phyloP scores from a whole-genome alignment of 2,888 invertebrate species.

The Fragum sueziense region DNA sequence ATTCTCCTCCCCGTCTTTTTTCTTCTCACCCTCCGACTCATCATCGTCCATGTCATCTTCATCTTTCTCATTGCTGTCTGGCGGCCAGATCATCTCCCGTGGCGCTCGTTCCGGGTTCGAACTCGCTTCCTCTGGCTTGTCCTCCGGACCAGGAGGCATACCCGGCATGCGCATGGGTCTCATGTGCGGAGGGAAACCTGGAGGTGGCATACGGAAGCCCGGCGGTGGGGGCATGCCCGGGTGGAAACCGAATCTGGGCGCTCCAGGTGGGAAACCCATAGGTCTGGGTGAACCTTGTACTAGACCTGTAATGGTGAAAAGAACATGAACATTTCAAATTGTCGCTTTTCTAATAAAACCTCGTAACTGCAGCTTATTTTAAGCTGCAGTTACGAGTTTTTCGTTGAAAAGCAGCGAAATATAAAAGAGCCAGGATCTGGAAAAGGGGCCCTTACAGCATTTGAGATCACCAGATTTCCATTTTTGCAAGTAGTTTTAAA shows the following conservation, averaged over 20 bases:
- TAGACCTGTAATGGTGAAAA: conserved; percentile 54
- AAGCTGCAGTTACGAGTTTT: too few relatives aligned
- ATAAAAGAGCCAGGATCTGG: too few relatives aligned
- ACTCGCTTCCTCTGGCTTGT: conserved; percentile 5
- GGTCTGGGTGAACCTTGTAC: conserved; percentile 45
- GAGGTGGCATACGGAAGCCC: conserved; percentile 67
- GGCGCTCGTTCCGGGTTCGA: conserved; percentile 5
- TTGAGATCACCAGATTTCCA: too few relatives aligned
- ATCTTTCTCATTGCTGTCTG: conserved; percentile 59
- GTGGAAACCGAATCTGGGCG: conserved; percentile 62
- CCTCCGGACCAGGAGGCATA: conserved; percentile 16
- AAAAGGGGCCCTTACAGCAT: too few relatives aligned
- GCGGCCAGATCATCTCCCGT: conserved; percentile 55
- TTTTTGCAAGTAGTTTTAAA: too few relatives aligned
- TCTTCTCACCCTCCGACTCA: conserved; percentile 35
- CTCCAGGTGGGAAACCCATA: conserved; percentile 59
- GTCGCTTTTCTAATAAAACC: too few relatives aligned
- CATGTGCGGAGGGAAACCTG: conserved; percentile 52
- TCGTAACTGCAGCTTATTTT: too few relatives aligned
- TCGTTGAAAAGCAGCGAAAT: too few relatives aligned
- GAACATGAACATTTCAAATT: too few relatives aligned
- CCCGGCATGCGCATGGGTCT: conserved; percentile 25
- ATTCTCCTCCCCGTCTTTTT: conserved; percentile 10
- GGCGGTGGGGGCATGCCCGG: conserved; percentile 67
- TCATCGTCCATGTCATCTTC: conserved; percentile 58